Evolutionary conservation across 2,113 vertebrate genomes (phyloP).

Genomic region (Cynocephalus volans): DNA sequence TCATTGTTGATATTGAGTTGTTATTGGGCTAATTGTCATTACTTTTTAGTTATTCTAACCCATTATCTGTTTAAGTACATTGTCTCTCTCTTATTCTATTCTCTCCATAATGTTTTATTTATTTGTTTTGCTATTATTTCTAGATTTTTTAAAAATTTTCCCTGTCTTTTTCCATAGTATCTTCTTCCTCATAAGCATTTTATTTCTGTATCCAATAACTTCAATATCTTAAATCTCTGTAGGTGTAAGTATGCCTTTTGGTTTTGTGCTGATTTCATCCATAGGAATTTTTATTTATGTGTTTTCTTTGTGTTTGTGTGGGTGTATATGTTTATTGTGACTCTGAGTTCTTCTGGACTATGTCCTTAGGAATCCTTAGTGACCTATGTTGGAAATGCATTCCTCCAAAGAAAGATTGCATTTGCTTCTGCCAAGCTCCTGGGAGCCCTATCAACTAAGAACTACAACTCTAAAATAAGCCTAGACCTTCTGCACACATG

Average conservation of each 20-base stretch:
- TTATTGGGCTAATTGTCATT: neutral
- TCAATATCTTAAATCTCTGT: neutral
- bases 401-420: neutral
- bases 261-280: neutral
- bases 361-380: neutral
- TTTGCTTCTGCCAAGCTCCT: neutral
- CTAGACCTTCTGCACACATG: neutral
- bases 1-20: neutral
- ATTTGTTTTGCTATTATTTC: conserved; percentile 1
- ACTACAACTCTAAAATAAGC: neutral
- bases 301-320: neutral
- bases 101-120: neutral
- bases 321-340: neutral
- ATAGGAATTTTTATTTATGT: neutral
- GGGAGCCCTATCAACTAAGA: neutral
- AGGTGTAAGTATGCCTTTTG: neutral
- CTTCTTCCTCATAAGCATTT: neutral
- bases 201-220: neutral
- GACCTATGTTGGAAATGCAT: neutral
- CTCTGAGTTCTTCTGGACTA: neutral
- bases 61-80: neutral
- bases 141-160: neutral
- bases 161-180: neutral
- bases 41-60: conserved; percentile 9
- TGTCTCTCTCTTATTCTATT: neutral